These are phyloP conservation scores for Philonicus albiceps DNA, from an alignment of 2,888 invertebrate genomes.

Conservation along the genomic window DNA sequence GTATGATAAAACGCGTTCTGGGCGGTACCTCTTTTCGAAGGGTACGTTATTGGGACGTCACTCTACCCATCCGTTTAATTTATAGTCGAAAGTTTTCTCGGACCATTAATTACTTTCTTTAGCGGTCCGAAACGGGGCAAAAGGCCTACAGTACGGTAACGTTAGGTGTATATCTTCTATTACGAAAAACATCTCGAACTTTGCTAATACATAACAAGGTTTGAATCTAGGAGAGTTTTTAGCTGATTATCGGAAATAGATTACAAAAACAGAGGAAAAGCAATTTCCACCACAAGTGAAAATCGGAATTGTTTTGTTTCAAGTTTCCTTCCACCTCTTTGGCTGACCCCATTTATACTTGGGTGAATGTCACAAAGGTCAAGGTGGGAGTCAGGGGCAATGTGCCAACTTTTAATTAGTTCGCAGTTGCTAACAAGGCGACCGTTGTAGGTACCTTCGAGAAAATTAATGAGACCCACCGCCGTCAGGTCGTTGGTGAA, in stretches of 20 bases:
- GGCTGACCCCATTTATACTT: neutral
- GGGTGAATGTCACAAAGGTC: neutral
- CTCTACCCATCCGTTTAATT: neutral
- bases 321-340: neutral
- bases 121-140: neutral
- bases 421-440: neutral
- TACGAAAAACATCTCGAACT: neutral
- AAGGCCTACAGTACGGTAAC: neutral
- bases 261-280: constrained; percentile 4
- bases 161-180: neutral
- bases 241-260: neutral
- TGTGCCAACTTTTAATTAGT: constrained; percentile 14
- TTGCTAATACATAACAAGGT: neutral
- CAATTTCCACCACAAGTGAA: neutral
- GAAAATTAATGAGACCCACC: constrained; percentile 18
- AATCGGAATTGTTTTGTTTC: neutral
- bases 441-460: neutral
- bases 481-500: neutral
- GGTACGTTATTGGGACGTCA: neutral
- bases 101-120: constrained; percentile 15
- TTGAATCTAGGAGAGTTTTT: neutral
- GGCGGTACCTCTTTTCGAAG: neutral
- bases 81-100: constrained; percentile 22
- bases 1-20: constrained; percentile 6
- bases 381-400: neutral